Conservation (phyloP, 2,113 vertebrate species). For the human (Homo sapiens) region DNA sequence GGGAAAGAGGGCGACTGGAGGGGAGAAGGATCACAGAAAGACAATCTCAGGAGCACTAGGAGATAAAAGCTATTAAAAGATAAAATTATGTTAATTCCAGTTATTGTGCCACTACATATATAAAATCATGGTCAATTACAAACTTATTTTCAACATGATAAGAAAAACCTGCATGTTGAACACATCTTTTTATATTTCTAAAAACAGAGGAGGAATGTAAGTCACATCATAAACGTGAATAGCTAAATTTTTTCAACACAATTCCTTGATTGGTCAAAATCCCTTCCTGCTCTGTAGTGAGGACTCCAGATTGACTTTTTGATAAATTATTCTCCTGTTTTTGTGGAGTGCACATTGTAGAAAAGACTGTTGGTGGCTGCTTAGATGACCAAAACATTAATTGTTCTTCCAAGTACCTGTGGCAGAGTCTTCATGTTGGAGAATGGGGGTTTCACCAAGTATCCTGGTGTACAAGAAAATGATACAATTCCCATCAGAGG, state of each 20-base stretch:
- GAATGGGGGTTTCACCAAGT: background rate
- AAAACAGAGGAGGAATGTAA: constrained; percentile 27
- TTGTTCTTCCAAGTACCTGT: background rate
- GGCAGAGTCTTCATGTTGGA: background rate
- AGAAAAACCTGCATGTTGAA: background rate
- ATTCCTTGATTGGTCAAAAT: background rate
- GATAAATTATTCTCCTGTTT: background rate
- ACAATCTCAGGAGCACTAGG: background rate
- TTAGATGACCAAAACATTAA: background rate
- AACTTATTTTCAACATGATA: background rate
- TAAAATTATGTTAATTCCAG: background rate
- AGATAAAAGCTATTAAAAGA: background rate
- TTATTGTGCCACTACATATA: constrained; percentile 4
- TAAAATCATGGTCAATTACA: background rate
- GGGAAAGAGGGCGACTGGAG: background rate
- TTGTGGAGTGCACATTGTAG: background rate
- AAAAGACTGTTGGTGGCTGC: background rate
- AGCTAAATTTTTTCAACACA: constrained; percentile 1
- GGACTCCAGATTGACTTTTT: background rate
- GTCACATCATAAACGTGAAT: background rate
- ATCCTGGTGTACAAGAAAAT: background rate
- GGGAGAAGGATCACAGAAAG: background rate
- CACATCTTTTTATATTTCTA: background rate
- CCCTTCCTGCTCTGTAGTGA: background rate
- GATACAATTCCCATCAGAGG: background rate